These are phyloP conservation scores for Syrmaticus mikado DNA, from an alignment of 2,113 vertebrate species.

Conservation along the genomic window DNA sequence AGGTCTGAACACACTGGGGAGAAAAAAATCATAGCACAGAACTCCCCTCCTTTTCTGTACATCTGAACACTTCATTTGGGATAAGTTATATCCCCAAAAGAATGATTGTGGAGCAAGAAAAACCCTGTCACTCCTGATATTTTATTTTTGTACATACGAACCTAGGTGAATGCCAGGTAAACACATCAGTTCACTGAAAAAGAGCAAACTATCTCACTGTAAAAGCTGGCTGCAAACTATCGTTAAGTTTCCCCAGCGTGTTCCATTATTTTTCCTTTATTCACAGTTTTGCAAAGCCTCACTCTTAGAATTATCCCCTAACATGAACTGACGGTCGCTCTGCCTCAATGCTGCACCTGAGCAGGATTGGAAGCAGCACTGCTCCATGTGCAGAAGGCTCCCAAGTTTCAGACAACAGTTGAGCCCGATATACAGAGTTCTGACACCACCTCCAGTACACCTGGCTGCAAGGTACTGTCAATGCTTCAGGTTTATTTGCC, in stretches of 20 bases:
- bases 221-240: not conserved
- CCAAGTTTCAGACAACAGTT: not conserved
- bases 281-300: not conserved
- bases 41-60: not conserved
- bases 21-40: not conserved
- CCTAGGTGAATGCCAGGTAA: not conserved
- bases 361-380: not conserved
- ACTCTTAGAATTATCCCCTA: not conserved
- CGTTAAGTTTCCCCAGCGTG: not conserved
- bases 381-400: not conserved
- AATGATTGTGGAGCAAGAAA: not conserved
- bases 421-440: accelerated
- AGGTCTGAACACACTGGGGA: not conserved
- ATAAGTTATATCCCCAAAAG: not conserved
- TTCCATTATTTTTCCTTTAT: not conserved
- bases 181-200: not conserved
- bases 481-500: not conserved
- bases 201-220: not conserved
- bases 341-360: too few relatives aligned
- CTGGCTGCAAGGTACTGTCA: not conserved
- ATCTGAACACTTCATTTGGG: not conserved
- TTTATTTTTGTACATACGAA: not conserved
- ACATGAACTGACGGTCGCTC: too few relatives aligned
- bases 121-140: not conserved
- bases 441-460: not conserved